A percentile compares a stretch with the other conserved stretches of the same genome.
Conservation (phyloP, 1,140 invertebrate genomes). For the Drosophila nebulosa region DNA sequence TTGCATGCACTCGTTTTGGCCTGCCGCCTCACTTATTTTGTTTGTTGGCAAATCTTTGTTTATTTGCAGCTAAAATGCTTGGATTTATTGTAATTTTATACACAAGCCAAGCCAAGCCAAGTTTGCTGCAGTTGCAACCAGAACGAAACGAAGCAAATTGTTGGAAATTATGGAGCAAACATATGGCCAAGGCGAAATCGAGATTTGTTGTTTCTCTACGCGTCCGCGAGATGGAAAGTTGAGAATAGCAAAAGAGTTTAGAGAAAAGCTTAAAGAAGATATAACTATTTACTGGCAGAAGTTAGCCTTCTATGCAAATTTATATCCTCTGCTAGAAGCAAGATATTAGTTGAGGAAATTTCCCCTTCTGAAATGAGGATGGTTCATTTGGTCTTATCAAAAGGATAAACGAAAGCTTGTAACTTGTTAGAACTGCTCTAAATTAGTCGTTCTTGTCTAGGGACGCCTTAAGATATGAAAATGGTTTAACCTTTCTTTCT, state of each 20-base stretch:
- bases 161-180: slow-evolving; percentile 53
- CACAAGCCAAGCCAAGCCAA: slow-evolving; percentile 41
- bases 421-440: too few species aligned
- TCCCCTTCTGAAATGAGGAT: too few species aligned
- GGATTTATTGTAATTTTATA: slow-evolving; percentile 79
- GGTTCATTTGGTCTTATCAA: too few species aligned
- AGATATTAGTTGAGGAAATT: too few species aligned
- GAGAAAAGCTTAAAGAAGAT: neutral
- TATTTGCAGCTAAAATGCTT: slow-evolving; percentile 78
- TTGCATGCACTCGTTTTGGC: slow-evolving; percentile 65
- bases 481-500: too few species aligned
- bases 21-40: slow-evolving; percentile 45
- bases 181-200: slow-evolving; percentile 37
- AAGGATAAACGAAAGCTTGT: neutral
- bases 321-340: neutral
- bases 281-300: neutral
- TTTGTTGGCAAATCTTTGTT: slow-evolving; percentile 76
- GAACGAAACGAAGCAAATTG: slow-evolving; percentile 35
- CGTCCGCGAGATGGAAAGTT: neutral
- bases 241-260: neutral
- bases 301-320: neutral
- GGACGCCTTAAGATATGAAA: too few species aligned
- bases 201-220: slow-evolving; percentile 38
- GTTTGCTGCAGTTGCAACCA: neutral
- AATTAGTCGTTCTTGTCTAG: too few species aligned